phyloP scores from a whole-genome alignment of 2,113 vertebrate species.

The Setophaga coronata region DNA sequence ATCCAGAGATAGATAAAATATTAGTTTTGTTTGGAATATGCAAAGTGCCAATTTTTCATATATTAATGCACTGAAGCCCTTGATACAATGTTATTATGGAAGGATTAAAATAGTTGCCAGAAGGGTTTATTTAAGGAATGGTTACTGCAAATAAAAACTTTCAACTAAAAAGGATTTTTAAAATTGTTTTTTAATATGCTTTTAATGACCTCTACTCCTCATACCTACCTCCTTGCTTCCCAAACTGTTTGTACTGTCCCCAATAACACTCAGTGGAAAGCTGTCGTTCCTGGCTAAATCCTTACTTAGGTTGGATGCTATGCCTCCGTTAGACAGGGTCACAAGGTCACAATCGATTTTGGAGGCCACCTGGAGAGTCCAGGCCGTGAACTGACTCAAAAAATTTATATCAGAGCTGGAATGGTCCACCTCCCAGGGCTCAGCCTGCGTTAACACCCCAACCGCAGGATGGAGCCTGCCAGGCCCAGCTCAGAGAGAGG shows the following conservation, averaged over 20 bases:
- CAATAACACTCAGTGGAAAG: constrained; percentile 83
- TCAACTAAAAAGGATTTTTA: not conserved
- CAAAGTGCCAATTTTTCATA: not conserved
- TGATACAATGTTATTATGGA: not conserved
- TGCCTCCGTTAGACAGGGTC: constrained; percentile 92
- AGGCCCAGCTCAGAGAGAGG: constrained; percentile 79
- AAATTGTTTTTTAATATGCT: constrained; percentile 78
- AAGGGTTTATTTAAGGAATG: not conserved
- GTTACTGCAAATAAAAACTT: constrained; percentile 17
- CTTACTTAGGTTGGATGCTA: constrained; percentile 83
- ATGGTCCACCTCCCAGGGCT: constrained; percentile 85
- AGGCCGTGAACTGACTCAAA: constrained; percentile 96
- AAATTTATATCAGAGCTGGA: constrained; percentile 95
- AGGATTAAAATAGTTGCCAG: not conserved
- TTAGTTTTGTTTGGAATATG: not conserved
- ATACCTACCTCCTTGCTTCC: constrained; percentile 73
- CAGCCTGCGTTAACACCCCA: constrained; percentile 73
- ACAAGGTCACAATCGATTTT: constrained; percentile 96
- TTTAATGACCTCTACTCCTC: constrained; percentile 81
- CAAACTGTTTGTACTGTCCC: constrained; percentile 81
- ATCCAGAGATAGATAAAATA: not conserved
- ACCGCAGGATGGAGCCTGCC: constrained; percentile 76
- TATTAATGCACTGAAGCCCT: not conserved
- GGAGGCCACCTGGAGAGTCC: constrained; percentile 96
- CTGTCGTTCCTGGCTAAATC: constrained; percentile 92